Evolutionary conservation across 37 sponge, comb jelly and placozoan genomes (phyloP).

Genomic region (Ephydatia muelleri): DNA sequence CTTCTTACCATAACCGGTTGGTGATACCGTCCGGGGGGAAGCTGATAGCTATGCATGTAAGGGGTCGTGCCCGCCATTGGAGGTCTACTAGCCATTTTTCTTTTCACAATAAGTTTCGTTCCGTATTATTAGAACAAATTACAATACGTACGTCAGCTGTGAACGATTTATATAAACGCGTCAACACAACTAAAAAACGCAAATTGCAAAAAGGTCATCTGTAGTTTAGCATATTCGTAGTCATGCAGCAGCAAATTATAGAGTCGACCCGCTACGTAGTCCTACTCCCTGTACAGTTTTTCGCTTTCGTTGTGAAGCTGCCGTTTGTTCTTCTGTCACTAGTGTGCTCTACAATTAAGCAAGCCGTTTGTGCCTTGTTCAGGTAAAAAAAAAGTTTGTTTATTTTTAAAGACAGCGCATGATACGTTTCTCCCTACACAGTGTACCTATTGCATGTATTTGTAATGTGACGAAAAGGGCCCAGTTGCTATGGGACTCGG

Average conservation of each 20-base stretch:
- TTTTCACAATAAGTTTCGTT: neutral
- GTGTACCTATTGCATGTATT: slow-evolving; percentile 26
- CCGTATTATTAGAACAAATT: neutral
- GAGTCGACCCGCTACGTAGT: slow-evolving; percentile 6
- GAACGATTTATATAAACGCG: neutral
- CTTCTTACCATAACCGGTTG: slow-evolving; percentile 32
- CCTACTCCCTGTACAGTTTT: slow-evolving; percentile 10
- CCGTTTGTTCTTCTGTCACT: slow-evolving; percentile 28
- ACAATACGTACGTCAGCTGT: neutral
- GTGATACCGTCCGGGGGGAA: slow-evolving; percentile 38
- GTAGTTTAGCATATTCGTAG: neutral
- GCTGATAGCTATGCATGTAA: slow-evolving; percentile 34
- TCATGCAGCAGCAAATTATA: neutral
- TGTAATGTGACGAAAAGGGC: neutral
- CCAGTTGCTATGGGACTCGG: slow-evolving; percentile 23
- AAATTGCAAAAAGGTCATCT: neutral
- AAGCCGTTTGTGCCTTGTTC: neutral
- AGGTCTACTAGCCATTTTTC: slow-evolving; percentile 40
- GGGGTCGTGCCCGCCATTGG: slow-evolving; percentile 11
- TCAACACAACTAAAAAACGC: neutral
- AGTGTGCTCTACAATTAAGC: neutral
- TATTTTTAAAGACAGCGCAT: neutral
- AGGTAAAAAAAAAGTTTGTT: neutral
- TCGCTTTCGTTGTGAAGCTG: slow-evolving; percentile 18
- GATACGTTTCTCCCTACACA: neutral